Percentiles rank a stretch among this genome's conserved stretches.
phyloP scores from a whole-genome alignment of 2,797 vertebrate genomes.

The Synaphobranchus kaupii region DNA sequence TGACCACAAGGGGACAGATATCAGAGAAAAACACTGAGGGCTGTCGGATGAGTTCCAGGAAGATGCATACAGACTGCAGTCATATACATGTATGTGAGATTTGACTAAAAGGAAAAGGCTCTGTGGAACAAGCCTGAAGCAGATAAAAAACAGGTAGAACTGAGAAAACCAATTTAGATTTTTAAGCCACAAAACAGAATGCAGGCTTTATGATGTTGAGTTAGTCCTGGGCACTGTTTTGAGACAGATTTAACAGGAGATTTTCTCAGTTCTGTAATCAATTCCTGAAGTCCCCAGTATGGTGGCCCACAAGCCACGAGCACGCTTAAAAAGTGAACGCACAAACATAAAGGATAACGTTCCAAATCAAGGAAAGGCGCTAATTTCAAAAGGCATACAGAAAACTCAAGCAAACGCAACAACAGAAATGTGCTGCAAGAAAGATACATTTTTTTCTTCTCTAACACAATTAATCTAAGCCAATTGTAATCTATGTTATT shows the following conservation, averaged over 20 bases:
- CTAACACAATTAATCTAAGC: no score
- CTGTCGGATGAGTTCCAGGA: constrained; percentile 10
- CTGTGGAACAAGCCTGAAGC: not conserved
- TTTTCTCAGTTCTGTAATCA: not conserved
- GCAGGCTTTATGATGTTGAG: not conserved
- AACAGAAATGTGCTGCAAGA: no score
- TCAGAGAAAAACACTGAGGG: not conserved
- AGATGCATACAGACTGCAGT: not conserved
- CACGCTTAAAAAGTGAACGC: no score
- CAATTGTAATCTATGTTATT: no score
- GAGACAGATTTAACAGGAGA: constrained; percentile 1
- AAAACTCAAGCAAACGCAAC: no score
- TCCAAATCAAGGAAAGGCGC: no score
- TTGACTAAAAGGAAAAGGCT: not conserved
- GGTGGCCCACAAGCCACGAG: no score
- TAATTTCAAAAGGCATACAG: no score
- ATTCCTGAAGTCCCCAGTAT: no score
- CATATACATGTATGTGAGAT: not conserved
- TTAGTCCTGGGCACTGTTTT: not conserved
- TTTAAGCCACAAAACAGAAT: not conserved
- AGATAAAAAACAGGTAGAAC: not conserved
- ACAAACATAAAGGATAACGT: no score
- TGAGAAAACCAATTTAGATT: constrained; percentile 32
- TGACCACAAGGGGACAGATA: constrained; percentile 1
- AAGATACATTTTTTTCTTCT: no score